A percentile compares a stretch with the other conserved stretches of the same genome.
These are phyloP conservation scores for Dendrolimus punctatus DNA, from an alignment of 1,140 invertebrate species.

Conservation along the genomic window DNA sequence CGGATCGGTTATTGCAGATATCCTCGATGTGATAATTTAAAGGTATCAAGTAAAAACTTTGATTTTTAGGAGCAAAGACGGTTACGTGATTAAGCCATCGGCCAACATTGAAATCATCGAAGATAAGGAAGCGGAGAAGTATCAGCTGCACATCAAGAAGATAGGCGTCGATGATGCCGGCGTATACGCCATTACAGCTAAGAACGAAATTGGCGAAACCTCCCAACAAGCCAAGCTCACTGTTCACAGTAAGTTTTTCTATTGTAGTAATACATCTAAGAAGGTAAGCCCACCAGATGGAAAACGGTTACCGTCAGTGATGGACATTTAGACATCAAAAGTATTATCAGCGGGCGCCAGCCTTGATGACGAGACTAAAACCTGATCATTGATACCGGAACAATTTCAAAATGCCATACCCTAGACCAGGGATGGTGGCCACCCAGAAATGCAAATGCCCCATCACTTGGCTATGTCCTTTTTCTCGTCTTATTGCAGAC, in stretches of 20 bases:
- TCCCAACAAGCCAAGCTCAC: constrained; percentile 79
- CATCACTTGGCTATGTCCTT: too few species aligned
- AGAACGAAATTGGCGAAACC: constrained; percentile 83
- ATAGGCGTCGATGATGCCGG: constrained; percentile 84
- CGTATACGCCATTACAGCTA: constrained; percentile 82
- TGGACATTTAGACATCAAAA: too few species aligned
- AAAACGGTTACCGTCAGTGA: too few species aligned
- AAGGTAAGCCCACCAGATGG: too few species aligned
- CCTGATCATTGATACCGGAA: too few species aligned
- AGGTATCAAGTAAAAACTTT: background rate
- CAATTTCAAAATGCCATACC: too few species aligned
- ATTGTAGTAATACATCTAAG: too few species aligned
- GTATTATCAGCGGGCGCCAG: too few species aligned
- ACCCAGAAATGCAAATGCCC: too few species aligned
- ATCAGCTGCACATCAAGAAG: constrained; percentile 79
- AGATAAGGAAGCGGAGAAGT: constrained; percentile 76
- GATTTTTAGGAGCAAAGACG: constrained; percentile 74
- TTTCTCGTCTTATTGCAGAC: too few species aligned
- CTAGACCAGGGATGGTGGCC: too few species aligned
- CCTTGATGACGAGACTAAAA: too few species aligned
- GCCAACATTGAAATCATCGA: constrained; percentile 74
- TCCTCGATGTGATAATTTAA: background rate
- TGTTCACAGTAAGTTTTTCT: constrained; percentile 80
- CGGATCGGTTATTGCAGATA: background rate
- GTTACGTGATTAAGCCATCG: constrained; percentile 73